These are phyloP conservation scores for Sylvia atricapilla DNA, from an alignment of 2,113 vertebrate species.

Conservation along the genomic window DNA sequence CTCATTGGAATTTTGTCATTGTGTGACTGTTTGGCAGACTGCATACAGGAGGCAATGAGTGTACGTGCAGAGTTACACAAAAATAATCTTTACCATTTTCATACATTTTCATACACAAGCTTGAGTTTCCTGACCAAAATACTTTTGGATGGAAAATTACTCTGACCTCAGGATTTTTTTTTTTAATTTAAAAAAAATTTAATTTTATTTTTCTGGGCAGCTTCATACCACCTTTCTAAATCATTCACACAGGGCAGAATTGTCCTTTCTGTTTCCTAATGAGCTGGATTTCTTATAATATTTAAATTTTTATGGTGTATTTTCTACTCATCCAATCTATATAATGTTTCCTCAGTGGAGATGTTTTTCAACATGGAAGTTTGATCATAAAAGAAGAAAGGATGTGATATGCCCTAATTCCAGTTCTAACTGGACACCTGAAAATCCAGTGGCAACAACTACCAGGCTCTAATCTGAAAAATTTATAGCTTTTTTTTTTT, in stretches of 20 bases:
- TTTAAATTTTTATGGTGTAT: neutral
- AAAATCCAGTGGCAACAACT: neutral
- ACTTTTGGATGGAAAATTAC: neutral
- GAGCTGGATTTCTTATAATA: neutral
- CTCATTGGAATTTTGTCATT: constrained; percentile 46
- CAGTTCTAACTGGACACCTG: neutral
- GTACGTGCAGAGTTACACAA: neutral
- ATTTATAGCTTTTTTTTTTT: neutral
- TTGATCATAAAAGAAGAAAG: neutral
- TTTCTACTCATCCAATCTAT: neutral
- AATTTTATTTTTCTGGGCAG: neutral
- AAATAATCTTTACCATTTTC: neutral
- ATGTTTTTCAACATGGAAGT: neutral
- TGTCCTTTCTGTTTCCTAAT: neutral
- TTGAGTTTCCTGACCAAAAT: neutral
- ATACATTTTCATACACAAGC: neutral
- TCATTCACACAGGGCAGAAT: neutral
- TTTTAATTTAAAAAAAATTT: too few species aligned
- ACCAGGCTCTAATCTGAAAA: neutral
- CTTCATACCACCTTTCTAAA: neutral
- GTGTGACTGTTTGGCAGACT: neutral
- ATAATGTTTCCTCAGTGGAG: neutral
- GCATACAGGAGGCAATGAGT: neutral
- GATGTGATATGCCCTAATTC: neutral
- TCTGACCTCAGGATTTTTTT: neutral